Conservation (phyloP, 1,140 invertebrate genomes). For the Scylla paramamosain region DNA sequence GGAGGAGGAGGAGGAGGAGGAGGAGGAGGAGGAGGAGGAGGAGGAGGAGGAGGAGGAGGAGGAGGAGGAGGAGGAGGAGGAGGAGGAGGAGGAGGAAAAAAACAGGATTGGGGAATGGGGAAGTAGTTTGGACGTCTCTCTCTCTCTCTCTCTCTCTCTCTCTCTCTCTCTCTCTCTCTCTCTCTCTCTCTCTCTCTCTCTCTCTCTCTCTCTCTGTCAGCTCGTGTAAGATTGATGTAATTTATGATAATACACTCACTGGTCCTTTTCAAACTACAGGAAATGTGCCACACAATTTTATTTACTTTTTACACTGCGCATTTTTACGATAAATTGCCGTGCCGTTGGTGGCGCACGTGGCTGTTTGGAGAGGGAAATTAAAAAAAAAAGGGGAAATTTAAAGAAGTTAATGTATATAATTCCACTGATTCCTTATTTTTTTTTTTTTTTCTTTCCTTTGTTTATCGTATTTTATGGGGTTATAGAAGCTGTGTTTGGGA, state of each 20-base stretch:
- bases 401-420: neutral
- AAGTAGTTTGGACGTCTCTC: neutral
- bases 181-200: neutral
- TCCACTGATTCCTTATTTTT: no score
- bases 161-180: constrained; percentile 9
- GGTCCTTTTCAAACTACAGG: no score
- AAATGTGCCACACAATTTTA: no score
- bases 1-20: neutral
- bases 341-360: neutral
- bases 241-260: no score
- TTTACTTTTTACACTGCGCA: no score
- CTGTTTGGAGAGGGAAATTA: neutral
- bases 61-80: neutral
- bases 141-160: no score
- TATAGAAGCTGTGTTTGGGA: no score
- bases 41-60: neutral
- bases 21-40: neutral
- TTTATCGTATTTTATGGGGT: no score
- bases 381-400: neutral
- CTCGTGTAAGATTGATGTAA: no score
- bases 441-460: no score
- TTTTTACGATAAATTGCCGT: no score
- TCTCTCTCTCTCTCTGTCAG: no score
- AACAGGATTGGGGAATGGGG: neutral
- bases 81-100: neutral